Evolutionary conservation across 2,797 vertebrate species (phyloP).

Genomic region (Chrosomus eos): DNA sequence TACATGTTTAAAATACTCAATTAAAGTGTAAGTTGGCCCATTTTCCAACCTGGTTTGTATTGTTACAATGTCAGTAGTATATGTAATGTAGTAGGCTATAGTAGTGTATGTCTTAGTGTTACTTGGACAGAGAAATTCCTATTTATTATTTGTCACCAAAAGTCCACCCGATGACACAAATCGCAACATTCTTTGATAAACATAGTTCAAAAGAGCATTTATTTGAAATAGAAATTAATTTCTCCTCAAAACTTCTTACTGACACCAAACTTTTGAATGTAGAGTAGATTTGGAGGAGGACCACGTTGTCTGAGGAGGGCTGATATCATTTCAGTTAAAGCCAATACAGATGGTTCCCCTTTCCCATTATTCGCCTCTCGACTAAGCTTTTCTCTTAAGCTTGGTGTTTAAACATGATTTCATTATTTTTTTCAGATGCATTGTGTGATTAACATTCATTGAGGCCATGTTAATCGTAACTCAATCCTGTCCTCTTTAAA

Average conservation of each 20-base stretch:
- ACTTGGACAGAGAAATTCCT: background rate
- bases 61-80: background rate
- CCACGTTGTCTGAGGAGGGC: background rate
- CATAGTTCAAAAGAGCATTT: too few relatives aligned
- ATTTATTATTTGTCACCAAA: background rate
- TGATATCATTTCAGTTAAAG: conserved; percentile 9
- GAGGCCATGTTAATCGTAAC: conserved; percentile 9
- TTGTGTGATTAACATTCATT: conserved; percentile 34
- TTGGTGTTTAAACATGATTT: conserved; percentile 27
- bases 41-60: background rate
- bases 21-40: background rate
- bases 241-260: background rate
- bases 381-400: background rate
- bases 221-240: background rate
- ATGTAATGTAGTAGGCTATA: background rate
- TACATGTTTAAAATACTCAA: background rate
- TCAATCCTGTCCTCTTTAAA: conserved; percentile 28
- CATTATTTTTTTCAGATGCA: background rate
- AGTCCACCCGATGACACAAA: background rate
- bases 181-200: background rate
- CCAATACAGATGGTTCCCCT: background rate
- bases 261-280: background rate
- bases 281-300: background rate
- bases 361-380: background rate
- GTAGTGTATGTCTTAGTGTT: background rate